These are phyloP conservation scores for Plebejus anna DNA, from an alignment of 2,888 invertebrate species.

Conservation along the genomic window DNA sequence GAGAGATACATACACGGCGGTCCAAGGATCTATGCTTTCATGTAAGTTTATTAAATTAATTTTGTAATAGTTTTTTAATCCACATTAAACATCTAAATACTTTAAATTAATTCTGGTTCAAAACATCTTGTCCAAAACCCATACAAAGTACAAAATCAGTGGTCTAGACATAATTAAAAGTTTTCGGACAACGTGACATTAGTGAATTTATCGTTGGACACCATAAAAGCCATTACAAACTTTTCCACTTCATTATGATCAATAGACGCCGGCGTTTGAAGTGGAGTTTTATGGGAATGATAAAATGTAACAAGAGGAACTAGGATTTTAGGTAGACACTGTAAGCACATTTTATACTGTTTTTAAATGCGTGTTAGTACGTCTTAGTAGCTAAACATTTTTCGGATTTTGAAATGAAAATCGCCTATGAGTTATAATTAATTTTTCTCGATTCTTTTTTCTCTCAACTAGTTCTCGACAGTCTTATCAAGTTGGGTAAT, in stretches of 20 bases:
- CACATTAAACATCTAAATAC: neutral
- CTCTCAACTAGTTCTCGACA: neutral
- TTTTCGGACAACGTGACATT: slow-evolving; percentile 28
- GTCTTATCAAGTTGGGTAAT: neutral
- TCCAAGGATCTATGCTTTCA: too few relatives aligned
- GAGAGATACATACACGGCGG: too few relatives aligned
- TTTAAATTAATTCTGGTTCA: neutral
- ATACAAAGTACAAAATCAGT: slow-evolving; percentile 28
- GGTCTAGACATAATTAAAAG: slow-evolving; percentile 31
- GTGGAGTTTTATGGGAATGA: slow-evolving; percentile 21
- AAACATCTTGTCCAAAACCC: neutral
- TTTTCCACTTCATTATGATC: slow-evolving; percentile 27
- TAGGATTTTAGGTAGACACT: neutral
- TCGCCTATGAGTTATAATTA: too few relatives aligned
- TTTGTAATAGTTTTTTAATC: too few relatives aligned
- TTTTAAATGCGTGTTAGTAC: too few relatives aligned
- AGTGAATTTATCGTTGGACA: slow-evolving; percentile 28
- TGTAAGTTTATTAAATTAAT: too few relatives aligned
- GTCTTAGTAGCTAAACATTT: neutral
- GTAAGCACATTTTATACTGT: neutral
- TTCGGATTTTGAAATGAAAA: neutral
- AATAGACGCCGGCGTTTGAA: slow-evolving; percentile 19
- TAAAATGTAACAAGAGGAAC: slow-evolving; percentile 8
- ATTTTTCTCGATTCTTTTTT: neutral
- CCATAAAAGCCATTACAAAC: slow-evolving; percentile 27